Evolutionary conservation across 2,888 invertebrate genomes (phyloP).

Genomic region (Leptinotarsa juncta): DNA sequence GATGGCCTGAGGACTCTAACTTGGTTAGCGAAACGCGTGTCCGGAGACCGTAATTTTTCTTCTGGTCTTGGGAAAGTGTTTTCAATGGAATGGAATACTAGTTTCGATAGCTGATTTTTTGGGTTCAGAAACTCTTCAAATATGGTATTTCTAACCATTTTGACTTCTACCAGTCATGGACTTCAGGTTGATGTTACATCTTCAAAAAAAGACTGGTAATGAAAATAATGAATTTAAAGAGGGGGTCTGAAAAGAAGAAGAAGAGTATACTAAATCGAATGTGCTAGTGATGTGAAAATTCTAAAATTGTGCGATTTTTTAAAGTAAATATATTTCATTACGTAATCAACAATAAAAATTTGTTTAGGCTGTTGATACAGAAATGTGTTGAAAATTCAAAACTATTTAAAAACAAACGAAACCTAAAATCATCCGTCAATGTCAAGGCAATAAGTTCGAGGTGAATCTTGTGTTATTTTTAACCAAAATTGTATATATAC

Average conservation of each 20-base stretch:
- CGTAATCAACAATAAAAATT: constrained; percentile 8
- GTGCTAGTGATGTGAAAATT: not conserved
- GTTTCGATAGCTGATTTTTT: no score
- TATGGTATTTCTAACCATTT: no score
- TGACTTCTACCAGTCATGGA: no score
- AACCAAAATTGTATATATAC: constrained; percentile 12
- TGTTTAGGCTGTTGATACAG: not conserved
- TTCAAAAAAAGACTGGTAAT: no score
- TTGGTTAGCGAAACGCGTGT: no score
- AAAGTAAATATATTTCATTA: constrained; percentile 1
- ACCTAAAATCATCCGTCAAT: constrained; percentile 14
- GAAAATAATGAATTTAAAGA: no score
- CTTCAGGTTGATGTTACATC: no score
- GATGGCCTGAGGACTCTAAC: no score
- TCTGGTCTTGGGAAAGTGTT: no score
- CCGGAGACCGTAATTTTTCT: no score
- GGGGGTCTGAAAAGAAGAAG: not conserved
- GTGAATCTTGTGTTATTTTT: constrained; percentile 22
- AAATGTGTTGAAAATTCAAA: constrained; percentile 13
- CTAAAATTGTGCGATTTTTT: not conserved
- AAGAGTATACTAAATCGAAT: not conserved
- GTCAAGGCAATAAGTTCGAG: constrained; percentile 25
- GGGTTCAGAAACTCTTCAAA: no score
- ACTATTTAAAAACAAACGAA: constrained; percentile 28
- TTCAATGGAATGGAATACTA: no score